Percentiles rank a stretch among this genome's conserved stretches.
Conservation (phyloP, 2,113 vertebrate genomes). For the Centrocercus urophasianus region DNA sequence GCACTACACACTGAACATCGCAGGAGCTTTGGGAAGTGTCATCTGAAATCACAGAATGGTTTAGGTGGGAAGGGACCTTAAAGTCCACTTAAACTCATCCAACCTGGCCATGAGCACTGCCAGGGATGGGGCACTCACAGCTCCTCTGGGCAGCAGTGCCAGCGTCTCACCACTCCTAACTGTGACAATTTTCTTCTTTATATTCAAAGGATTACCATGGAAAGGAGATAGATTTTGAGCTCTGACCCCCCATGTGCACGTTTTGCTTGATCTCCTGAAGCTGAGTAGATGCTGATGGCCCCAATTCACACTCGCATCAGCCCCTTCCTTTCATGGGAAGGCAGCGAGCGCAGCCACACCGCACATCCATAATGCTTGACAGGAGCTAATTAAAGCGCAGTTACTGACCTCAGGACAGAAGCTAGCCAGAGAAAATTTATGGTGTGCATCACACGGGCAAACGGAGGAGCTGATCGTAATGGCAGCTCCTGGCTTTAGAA, state of each 20-base stretch:
- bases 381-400: background rate
- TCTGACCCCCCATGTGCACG: fast-evolving
- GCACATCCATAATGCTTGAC: fast-evolving
- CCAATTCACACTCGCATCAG: background rate
- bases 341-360: background rate
- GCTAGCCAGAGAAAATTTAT: background rate
- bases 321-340: background rate
- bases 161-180: background rate
- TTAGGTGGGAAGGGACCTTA: background rate
- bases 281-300: background rate
- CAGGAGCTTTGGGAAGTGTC: background rate
- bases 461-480: background rate
- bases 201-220: background rate
- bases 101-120: background rate
- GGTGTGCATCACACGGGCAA: background rate
- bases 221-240: background rate
- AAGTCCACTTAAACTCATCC: background rate
- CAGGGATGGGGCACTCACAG: background rate
- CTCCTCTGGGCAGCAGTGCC: background rate
- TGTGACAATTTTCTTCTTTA: background rate
- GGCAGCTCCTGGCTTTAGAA: background rate
- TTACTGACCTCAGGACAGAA: background rate
- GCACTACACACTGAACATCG: background rate
- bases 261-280: background rate
- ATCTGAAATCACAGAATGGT: background rate